A percentile compares a stretch with the other conserved stretches of the same genome.
phyloP scores from a whole-genome alignment of 2,113 vertebrate genomes.

The Acanthisitta chloris region DNA sequence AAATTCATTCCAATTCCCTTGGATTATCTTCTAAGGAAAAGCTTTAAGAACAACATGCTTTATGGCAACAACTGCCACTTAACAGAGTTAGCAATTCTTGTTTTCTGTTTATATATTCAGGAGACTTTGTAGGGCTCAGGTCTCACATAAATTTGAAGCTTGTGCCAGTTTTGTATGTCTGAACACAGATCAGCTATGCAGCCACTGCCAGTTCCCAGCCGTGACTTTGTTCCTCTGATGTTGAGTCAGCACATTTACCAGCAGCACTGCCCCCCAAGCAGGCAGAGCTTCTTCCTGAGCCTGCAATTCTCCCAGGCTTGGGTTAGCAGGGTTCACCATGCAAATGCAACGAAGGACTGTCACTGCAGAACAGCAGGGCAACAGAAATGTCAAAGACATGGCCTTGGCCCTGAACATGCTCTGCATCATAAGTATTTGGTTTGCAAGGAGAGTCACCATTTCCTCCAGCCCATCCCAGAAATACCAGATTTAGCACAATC shows the following conservation, averaged over 20 bases:
- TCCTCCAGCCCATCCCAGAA: conserved; percentile 43
- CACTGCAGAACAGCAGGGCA: background rate
- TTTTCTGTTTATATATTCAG: background rate
- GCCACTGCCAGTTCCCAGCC: background rate
- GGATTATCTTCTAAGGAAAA: background rate
- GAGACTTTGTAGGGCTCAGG: background rate
- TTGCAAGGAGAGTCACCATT: conserved; percentile 32
- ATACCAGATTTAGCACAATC: conserved; percentile 61
- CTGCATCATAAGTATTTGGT: background rate
- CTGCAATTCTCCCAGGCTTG: background rate
- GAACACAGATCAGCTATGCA: background rate
- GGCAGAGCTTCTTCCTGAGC: background rate
- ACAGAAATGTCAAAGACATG: background rate
- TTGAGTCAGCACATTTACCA: background rate
- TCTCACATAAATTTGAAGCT: background rate
- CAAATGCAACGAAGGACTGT: background rate
- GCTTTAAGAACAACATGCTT: background rate
- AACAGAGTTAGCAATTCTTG: background rate
- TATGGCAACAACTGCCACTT: background rate
- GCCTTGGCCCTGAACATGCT: background rate
- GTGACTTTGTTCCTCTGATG: background rate
- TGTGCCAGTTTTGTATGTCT: background rate
- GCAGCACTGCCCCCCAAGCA: background rate
- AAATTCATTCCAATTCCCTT: background rate
- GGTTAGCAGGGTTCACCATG: background rate